Evolutionary conservation across 2,113 vertebrate genomes (phyloP).

Genomic region (Morone saxatilis): DNA sequence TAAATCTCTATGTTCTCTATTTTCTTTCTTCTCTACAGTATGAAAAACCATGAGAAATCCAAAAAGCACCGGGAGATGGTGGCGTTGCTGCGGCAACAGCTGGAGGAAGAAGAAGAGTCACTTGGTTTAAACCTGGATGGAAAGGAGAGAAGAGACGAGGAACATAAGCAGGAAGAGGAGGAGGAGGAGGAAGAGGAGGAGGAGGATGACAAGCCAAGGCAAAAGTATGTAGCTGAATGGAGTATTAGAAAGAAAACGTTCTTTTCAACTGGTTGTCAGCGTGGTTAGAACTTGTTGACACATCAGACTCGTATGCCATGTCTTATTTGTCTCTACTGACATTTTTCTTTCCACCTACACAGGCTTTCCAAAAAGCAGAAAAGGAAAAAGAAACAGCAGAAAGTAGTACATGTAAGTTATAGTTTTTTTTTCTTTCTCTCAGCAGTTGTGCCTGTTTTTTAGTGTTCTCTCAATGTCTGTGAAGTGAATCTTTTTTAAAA

Average conservation of each 20-base stretch:
- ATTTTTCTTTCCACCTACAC: not conserved
- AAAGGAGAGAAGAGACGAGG: slow-evolving; percentile 66
- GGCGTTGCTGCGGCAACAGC: slow-evolving; percentile 89
- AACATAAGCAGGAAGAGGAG: slow-evolving; percentile 79
- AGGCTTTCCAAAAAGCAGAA: slow-evolving; percentile 96
- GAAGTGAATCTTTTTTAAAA: not conserved
- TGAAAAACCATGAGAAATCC: slow-evolving; percentile 95
- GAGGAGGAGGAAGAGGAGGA: slow-evolving; percentile 65
- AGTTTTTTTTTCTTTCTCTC: not conserved
- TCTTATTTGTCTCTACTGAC: not conserved
- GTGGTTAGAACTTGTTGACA: not conserved
- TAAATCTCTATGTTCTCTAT: not conserved
- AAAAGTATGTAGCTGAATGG: slow-evolving; percentile 83
- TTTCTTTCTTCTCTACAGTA: slow-evolving; percentile 77
- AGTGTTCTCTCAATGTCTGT: not conserved
- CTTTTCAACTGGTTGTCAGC: not conserved
- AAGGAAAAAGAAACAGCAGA: slow-evolving; percentile 90
- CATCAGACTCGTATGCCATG: not conserved
- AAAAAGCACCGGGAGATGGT: slow-evolving; percentile 97
- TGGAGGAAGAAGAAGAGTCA: slow-evolving; percentile 89
- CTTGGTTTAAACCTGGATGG: slow-evolving; percentile 68
- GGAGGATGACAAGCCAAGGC: slow-evolving; percentile 82
- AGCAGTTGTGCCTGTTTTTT: not conserved
- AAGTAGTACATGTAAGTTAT: slow-evolving; percentile 74
- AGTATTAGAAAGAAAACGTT: not conserved